Evolutionary conservation across 2,113 vertebrate genomes (phyloP), one percentile per base, ranked within the genome.

Genomic region (Burhinus oedicnemus): DNA sequence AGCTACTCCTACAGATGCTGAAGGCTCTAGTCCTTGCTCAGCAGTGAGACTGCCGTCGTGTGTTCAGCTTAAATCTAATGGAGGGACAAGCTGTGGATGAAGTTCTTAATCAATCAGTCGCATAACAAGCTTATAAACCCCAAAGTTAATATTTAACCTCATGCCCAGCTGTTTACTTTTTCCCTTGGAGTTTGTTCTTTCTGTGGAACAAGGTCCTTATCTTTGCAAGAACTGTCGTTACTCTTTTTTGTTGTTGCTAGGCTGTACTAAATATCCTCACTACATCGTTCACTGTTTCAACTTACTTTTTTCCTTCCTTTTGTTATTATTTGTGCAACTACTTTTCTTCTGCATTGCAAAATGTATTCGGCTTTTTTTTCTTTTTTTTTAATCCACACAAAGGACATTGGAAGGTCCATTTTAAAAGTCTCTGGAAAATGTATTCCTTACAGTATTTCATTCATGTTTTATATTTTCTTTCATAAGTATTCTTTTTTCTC

Each of bases 11-110:
- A 11, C 22, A 27, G n/a, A 6, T 32, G n/a, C 6, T 26, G 42
- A 52, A 77, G 47, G 34, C 21, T 81, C 9, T 78, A 7, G 10
- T 7, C 68, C 12, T 47, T 70, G 30, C 49, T 74, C 21, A 49
- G 52, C 34, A 80, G 15, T 15, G 32, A 44, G 38, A 4, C 1
- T 19, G 45, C 42, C 66, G 44, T 61, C 0, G 0, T 40, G 2
- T 68, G 38, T 44, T 87, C 52, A 54, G 17, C 19, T 64, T 60
- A 52, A 68, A n/a, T 36, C 38, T 57, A 72, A 17, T 14, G 15
- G 20, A 49, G 25, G 21, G 36, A 5, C 9, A 17, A 71, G 21
- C 74, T 76, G 15, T 71, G 45, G 44, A 61, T 20, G 4, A 78
- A 34, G n/a, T 32, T 82, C 83, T 38, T 68, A 32, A 66, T 72